These are phyloP conservation scores for Spisula solida DNA, from an alignment of 2,888 invertebrate genomes.

Conservation along the genomic window DNA sequence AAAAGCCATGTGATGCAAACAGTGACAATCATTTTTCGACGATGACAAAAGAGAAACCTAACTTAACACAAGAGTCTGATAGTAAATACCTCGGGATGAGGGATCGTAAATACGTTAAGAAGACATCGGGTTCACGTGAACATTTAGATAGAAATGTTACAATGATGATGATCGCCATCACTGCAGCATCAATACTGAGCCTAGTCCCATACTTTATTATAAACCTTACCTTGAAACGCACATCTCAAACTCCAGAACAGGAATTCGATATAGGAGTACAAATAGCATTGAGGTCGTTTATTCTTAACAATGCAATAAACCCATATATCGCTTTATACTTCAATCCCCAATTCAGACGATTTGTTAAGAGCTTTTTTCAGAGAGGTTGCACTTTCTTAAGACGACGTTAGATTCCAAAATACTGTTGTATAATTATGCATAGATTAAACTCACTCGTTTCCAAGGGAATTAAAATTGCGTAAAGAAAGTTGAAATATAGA, in stretches of 20 bases:
- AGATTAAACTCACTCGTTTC: too few relatives aligned
- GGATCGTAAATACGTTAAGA: not conserved
- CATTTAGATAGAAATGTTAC: conserved; percentile 31
- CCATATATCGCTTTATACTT: conserved; percentile 42
- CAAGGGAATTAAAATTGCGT: too few relatives aligned
- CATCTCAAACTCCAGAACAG: not conserved
- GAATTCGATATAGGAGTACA: too few relatives aligned
- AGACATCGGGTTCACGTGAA: not conserved
- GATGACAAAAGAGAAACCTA: not conserved
- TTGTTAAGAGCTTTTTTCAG: not conserved
- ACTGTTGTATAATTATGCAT: too few relatives aligned
- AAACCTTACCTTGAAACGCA: conserved; percentile 6
- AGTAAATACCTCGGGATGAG: too few relatives aligned
- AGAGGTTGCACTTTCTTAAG: too few relatives aligned
- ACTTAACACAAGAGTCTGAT: not conserved
- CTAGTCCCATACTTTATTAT: conserved; percentile 47
- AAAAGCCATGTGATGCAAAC: not conserved
- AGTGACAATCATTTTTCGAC: not conserved
- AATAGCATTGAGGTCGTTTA: too few relatives aligned
- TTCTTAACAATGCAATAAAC: conserved; percentile 46
- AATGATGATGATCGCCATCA: conserved; percentile 40
- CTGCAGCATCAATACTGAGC: conserved; percentile 25
- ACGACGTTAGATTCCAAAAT: too few relatives aligned
- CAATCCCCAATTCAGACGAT: conserved; percentile 27
- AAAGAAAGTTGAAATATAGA: too few relatives aligned